These are phyloP conservation scores for Sciurus niger DNA, from an alignment of 2,113 vertebrate genomes.

Conservation along the genomic window DNA sequence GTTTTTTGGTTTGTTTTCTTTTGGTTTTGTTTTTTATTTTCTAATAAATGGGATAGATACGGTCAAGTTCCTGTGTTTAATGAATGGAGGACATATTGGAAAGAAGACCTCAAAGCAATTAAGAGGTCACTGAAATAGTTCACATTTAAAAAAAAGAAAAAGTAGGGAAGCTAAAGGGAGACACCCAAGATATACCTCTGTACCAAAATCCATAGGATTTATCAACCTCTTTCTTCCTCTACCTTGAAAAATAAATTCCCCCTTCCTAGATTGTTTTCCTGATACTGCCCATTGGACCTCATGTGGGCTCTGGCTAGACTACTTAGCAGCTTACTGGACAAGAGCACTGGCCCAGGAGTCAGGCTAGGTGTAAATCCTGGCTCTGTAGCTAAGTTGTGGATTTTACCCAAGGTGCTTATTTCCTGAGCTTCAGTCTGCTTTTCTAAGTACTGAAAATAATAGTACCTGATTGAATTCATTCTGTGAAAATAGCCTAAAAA, in stretches of 20 bases:
- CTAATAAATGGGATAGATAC: not conserved
- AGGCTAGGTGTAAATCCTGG: not conserved
- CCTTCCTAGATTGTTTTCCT: not conserved
- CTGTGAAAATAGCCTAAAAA: not conserved
- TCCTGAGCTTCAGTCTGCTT: not conserved
- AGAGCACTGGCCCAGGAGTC: not conserved
- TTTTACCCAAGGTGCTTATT: not conserved
- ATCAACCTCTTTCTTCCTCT: not conserved
- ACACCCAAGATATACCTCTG: not conserved
- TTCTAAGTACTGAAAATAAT: not conserved
- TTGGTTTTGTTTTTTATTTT: not conserved
- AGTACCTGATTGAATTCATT: not conserved
- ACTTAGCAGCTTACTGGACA: not conserved
- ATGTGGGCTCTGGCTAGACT: not conserved
- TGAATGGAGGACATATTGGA: not conserved
- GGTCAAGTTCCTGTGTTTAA: not conserved
- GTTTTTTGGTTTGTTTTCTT: not conserved
- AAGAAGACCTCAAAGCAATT: not conserved
- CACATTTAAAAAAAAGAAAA: not conserved
- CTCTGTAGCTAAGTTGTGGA: not conserved
- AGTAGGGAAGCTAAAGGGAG: not conserved
- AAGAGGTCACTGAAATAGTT: not conserved
- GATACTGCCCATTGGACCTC: not conserved
- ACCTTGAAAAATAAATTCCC: not conserved
- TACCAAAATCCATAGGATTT: not conserved